A percentile compares a stretch with the other conserved stretches of the same genome.
Evolutionary conservation across 2,888 invertebrate species (phyloP).

Genomic region (Pharmacophagus antenor): DNA sequence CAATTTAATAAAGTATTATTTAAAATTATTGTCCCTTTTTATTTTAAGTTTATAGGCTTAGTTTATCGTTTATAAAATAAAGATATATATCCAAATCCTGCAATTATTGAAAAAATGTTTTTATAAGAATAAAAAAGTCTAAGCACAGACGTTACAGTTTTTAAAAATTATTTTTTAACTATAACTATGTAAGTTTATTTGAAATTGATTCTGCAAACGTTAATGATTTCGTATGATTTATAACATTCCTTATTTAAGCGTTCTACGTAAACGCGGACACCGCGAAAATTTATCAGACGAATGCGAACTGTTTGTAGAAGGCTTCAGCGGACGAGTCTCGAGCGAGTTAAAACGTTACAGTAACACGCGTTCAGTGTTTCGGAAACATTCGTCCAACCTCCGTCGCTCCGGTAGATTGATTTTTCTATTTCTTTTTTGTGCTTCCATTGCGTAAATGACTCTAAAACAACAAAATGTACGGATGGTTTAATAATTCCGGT

Average conservation of each 20-base stretch:
- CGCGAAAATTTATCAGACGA: slow-evolving; percentile 36
- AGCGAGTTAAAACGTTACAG: slow-evolving; percentile 22
- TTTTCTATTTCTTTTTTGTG: slow-evolving; percentile 25
- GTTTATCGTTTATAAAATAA: too few species aligned
- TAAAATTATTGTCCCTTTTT: neutral
- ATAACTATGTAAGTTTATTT: too few species aligned
- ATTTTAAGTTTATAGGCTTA: too few species aligned
- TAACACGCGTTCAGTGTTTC: slow-evolving; percentile 44
- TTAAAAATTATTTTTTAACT: too few species aligned
- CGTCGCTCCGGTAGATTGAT: slow-evolving; percentile 35
- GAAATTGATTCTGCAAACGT: neutral
- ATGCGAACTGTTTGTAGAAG: slow-evolving; percentile 45
- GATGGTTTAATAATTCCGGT: slow-evolving; percentile 43
- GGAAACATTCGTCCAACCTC: slow-evolving; percentile 40
- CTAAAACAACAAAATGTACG: slow-evolving; percentile 42
- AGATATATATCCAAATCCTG: too few species aligned
- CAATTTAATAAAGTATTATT: neutral
- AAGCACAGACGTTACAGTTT: too few species aligned
- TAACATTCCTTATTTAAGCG: slow-evolving; percentile 30
- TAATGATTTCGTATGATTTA: slow-evolving; percentile 25
- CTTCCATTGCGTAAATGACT: slow-evolving; percentile 27
- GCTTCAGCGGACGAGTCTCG: slow-evolving; percentile 33
- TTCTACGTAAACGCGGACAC: slow-evolving; percentile 28
- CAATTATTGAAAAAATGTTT: too few species aligned
- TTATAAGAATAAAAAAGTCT: too few species aligned